These are phyloP conservation scores for Netelia virgata DNA, from an alignment of 2,888 invertebrate species.

Conservation along the genomic window DNA sequence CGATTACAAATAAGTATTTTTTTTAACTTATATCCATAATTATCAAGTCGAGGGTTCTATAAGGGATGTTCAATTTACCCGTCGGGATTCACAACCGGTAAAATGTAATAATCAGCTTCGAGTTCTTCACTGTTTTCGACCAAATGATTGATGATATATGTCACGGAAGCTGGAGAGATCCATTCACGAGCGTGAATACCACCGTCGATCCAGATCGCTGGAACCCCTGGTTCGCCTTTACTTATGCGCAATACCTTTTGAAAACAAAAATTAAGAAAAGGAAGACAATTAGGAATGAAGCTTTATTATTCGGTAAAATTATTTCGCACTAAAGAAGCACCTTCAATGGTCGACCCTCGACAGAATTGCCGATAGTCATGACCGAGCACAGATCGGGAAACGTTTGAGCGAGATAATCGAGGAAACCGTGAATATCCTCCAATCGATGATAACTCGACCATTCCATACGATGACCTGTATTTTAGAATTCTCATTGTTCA, in stretches of 20 bases:
- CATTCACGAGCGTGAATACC: slow-evolving; percentile 96
- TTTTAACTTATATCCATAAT: background rate
- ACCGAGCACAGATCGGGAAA: slow-evolving; percentile 91
- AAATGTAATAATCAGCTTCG: slow-evolving; percentile 89
- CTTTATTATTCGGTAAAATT: background rate
- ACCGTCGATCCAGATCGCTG: slow-evolving; percentile 91
- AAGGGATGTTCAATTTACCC: slow-evolving; percentile 86
- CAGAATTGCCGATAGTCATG: slow-evolving; percentile 90
- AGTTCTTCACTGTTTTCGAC: slow-evolving; percentile 90
- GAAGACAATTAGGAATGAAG: background rate
- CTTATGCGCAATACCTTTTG: slow-evolving; percentile 87
- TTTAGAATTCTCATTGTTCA: slow-evolving; percentile 59
- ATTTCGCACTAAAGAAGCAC: slow-evolving; percentile 74
- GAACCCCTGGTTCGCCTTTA: slow-evolving; percentile 88
- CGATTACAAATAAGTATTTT: slow-evolving; percentile 1
- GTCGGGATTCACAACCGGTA: slow-evolving; percentile 89
- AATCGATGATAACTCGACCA: slow-evolving; percentile 92
- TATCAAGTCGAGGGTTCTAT: slow-evolving; percentile 35
- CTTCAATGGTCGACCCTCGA: slow-evolving; percentile 91
- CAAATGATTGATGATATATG: slow-evolving; percentile 90
- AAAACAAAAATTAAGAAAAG: background rate
- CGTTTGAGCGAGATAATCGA: slow-evolving; percentile 90
- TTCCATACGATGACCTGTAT: slow-evolving; percentile 88
- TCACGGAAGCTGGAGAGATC: slow-evolving; percentile 93
- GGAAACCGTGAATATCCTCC: slow-evolving; percentile 89